Evolutionary conservation across 2,113 vertebrate species (phyloP), one percentile per base, ranked within the genome.

Genomic region (Noctilio leporinus): DNA sequence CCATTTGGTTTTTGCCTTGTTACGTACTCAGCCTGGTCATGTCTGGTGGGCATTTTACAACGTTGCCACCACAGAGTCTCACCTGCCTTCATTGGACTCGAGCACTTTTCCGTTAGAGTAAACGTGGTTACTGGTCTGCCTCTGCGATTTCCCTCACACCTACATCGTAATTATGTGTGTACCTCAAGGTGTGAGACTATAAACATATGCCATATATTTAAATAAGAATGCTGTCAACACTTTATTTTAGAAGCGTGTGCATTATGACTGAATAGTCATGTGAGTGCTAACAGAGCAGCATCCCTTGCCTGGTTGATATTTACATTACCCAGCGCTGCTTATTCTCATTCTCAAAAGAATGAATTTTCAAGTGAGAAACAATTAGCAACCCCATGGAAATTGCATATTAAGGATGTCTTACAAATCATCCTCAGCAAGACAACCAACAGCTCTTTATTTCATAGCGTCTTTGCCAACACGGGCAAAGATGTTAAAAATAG

Each of bases 131-230:
- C 81, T 82, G 86, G 91, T 26, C 43, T 53, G 85, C 93, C 93
- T 96, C 81, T 82, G 92, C 62, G 69, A 5, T 96, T 97, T 96
- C 76, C 91, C 85, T 95, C 95, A 83, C 96, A 77, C 85, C 20
- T 91, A 86, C 73, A 84, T 94, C 97, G 78, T 97, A 97, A 97
- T 98, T 97, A 96, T 94, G 93, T 89, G 55, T 93, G 95, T 91
- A 96, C 95, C 75, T 93, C 96, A 70, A 92, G 16, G 26, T 96
- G 93, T 69, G 93, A 98, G 95, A 90, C 95, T 98, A 64, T 97
- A 98, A 98, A 97, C 97, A 97, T 95, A 90, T 92, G 73, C 93
- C 98, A 92, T 70, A 45, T 80, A 92, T 96, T 96, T 97, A 86
- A 96, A 90, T 93, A 95, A 92, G 64, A 55, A 12, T 97, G 88